phyloP scores from a whole-genome alignment of 2,113 vertebrate genomes.

The Trinectes maculatus region DNA sequence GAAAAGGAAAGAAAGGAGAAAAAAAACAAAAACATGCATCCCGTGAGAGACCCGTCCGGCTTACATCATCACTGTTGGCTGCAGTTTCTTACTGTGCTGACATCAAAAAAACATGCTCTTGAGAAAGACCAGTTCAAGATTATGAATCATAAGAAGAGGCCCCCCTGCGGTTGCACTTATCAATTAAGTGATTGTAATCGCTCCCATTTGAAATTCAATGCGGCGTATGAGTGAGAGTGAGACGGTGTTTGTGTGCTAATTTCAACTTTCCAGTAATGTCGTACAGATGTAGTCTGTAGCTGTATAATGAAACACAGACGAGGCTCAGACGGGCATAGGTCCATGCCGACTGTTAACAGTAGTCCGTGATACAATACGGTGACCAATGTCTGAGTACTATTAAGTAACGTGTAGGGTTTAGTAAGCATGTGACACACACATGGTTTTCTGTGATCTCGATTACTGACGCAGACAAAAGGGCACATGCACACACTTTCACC shows the following conservation, averaged over 20 bases:
- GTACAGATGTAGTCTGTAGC: constrained; percentile 69
- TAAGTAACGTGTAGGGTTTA: constrained; percentile 61
- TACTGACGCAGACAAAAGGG: constrained; percentile 54
- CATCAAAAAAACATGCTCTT: constrained; percentile 60
- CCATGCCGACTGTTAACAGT: constrained; percentile 55
- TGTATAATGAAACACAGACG: constrained; percentile 74
- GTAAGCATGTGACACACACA: constrained; percentile 70
- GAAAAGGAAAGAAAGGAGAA: not conserved
- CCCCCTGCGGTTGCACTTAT: constrained; percentile 70
- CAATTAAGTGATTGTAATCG: constrained; percentile 81
- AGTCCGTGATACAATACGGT: constrained; percentile 51
- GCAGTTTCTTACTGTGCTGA: constrained; percentile 46
- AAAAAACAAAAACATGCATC: constrained; percentile 46
- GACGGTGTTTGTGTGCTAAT: constrained; percentile 73
- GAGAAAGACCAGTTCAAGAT: constrained; percentile 60
- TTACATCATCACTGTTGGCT: constrained; percentile 74
- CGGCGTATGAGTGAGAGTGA: constrained; percentile 80
- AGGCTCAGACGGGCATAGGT: constrained; percentile 48
- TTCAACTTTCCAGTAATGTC: constrained; percentile 78
- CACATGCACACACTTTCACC: constrained; percentile 73
- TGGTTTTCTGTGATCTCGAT: constrained; percentile 60
- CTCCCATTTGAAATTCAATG: constrained; percentile 74
- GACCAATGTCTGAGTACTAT: constrained; percentile 61
- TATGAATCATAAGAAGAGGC: constrained; percentile 73
- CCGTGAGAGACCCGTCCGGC: constrained; percentile 62